Base-by-base conservation (phyloP, 2,797 vertebrate species). In the Micrastur ruficollis region DNA sequence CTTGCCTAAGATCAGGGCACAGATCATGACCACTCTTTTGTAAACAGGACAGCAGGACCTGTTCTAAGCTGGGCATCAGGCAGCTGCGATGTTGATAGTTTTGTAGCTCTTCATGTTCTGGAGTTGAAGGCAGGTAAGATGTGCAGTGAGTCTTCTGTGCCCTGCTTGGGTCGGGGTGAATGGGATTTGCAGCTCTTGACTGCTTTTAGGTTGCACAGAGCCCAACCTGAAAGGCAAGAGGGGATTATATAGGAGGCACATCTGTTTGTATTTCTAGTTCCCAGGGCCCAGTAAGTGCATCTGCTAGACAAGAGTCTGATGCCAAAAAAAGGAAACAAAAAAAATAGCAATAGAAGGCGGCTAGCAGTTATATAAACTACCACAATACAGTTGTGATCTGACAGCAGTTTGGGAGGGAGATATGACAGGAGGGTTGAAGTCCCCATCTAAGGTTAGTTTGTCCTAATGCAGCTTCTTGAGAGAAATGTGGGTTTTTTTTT, bases 71-170 rank as follows among this genome's bases (percentile, higher is more conserved):
- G 88, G 34, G 55, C 71, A n/a, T 91, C 90, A 73, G 52, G 95
- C 93, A 84, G 95, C 92, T 71, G 95, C 81, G 78, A 98, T 87
- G 6, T 89, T 44, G 74, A 91, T 56, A 36, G 56, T 97, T 86
- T 58, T 96, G 93, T 95, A 95, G 76, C 50, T 85, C 86, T 97
- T 98, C 47, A 98, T 72, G 76, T 98, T 96, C 63, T 96, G 98
- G 97, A 99, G 98, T 46, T 87, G 23, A 26, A 89, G 86, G 83
- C 98, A 98, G 84, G 97, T 95, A 2, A 99, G 97, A 94, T 94
- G 46, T 13, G 89, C 98, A n/a, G 95, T 53, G 55, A 99, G 93
- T 29, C 93, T 98, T 88, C 93, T 98, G 61, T 50, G 5, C 31
- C 98, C 98, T 1, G 21, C 22, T 65, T 90, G 97, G 42, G 97